Base-by-base conservation (phyloP, 2,797 vertebrate genomes). In the Tympanoctomys barrerae region DNA sequence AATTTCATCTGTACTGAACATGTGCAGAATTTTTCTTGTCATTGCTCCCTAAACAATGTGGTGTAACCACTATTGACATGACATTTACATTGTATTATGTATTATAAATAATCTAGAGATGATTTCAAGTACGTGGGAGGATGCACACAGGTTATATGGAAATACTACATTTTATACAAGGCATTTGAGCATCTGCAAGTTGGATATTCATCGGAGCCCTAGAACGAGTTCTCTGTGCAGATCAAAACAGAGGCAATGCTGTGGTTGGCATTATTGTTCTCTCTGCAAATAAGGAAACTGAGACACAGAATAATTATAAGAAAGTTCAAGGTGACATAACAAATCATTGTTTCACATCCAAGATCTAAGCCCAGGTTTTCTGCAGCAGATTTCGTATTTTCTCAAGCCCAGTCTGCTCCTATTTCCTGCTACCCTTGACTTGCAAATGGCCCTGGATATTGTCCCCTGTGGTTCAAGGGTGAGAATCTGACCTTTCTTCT, bases 281-380 rank as follows among this genome's bases (percentile, higher is more conserved):
- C 46, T 78, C 78, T 59, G 49, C 18, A 77, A 80, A 59, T 73
- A 62, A 70, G 71, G 75, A 90, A 77, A 84, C 68, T 78, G 86
- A 97, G 89, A 61, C 88, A 82, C 0, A 22, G 54, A 88, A 11
- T 12, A 42, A 71, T 61, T 73, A 13, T 36, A 83, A 87, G 42
- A 78, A 39, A 39, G 14, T 19, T 68, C 36, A 28, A 54, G 68
- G 46, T 33, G 46, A n/a, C 4, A 8, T 22, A 91, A 61, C 49
- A 91, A 33, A 46, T 31, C 13, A 64, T 68, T 22, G 4, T 42
- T 52, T 36, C 49, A 54, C 54, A 88, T 36, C 31, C 49, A 66
- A 95, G 87, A 70, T 39, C 26, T 13, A 94, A 70, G 80, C 26
- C 22, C 36, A 80, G 54, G 46, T 90, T 95, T 93, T 36, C 82